Evolutionary conservation across 2,888 invertebrate genomes (phyloP).

Genomic region (Meganola albula): DNA sequence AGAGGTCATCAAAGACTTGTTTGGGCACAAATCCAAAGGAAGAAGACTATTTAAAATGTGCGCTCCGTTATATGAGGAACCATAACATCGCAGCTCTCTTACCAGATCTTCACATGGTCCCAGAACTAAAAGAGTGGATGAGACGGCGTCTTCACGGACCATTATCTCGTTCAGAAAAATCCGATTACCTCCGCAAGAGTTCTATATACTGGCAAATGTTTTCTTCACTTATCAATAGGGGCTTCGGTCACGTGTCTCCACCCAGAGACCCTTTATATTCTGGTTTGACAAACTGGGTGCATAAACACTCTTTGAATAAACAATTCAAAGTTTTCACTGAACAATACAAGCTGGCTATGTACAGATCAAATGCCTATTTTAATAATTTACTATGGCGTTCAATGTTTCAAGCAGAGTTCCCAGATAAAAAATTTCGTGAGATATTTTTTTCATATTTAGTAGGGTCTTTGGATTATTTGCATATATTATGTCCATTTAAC

Average conservation of each 20-base stretch:
- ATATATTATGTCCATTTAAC: constrained; percentile 53
- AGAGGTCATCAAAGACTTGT: constrained; percentile 40
- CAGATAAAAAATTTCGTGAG: constrained; percentile 63
- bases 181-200: constrained; percentile 38
- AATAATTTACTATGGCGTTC: constrained; percentile 60
- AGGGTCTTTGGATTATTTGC: constrained; percentile 42
- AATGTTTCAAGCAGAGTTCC: constrained; percentile 58
- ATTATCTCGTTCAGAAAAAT: constrained; percentile 30
- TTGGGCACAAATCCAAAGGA: constrained; percentile 47
- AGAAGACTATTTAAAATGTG: constrained; percentile 57
- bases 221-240: constrained; percentile 32
- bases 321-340: constrained; percentile 41
- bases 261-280: constrained; percentile 35
- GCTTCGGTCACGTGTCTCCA: constrained; percentile 43
- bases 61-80: constrained; percentile 44
- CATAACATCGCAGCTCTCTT: constrained; percentile 55
- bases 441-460: constrained; percentile 61
- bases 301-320: constrained; percentile 47
- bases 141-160: constrained; percentile 54
- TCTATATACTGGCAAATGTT: constrained; percentile 45
- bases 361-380: constrained; percentile 43
- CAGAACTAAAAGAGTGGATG: constrained; percentile 68
- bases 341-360: constrained; percentile 44
- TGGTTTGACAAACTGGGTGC: constrained; percentile 44
- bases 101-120: constrained; percentile 56